A percentile compares a stretch with the other conserved stretches of the same genome.
phyloP scores from a whole-genome alignment of 2,888 invertebrate genomes.

The Acrobasis suavella region DNA sequence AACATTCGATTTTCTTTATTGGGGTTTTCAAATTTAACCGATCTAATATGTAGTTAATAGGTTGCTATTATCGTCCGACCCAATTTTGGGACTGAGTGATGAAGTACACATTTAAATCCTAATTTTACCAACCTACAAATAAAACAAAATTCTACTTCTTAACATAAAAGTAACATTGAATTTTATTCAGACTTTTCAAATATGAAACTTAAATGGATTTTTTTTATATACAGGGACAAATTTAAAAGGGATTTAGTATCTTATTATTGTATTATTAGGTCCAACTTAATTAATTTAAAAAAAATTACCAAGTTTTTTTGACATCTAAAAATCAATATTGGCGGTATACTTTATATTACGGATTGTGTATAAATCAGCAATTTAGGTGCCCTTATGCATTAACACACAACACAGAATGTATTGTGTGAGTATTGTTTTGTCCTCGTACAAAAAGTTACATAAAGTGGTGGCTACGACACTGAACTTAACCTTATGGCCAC shows the following conservation, averaged over 20 bases:
- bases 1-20: not conserved
- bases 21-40: conserved; percentile 53
- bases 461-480: conserved; percentile 65
- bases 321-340: too few relatives aligned
- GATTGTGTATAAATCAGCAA: not conserved
- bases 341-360: not conserved
- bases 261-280: too few relatives aligned
- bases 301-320: too few relatives aligned
- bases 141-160: not conserved
- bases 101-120: conserved; percentile 51
- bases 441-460: conserved; percentile 49
- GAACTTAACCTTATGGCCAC: conserved; percentile 76
- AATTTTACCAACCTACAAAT: conserved; percentile 26
- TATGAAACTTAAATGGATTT: too few relatives aligned
- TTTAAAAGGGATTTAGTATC: too few relatives aligned
- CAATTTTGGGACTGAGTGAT: conserved; percentile 51
- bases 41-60: conserved; percentile 69
- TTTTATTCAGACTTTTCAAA: too few relatives aligned
- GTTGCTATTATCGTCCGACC: conserved; percentile 63
- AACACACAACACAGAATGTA: not conserved
- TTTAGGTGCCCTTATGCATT: conserved; percentile 5
- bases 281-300: too few relatives aligned
- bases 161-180: not conserved
- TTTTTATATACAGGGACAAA: too few relatives aligned
- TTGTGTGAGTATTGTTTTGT: conserved; percentile 40